phyloP scores from a whole-genome alignment of 2,113 vertebrate species.

The Gila orcuttii region DNA sequence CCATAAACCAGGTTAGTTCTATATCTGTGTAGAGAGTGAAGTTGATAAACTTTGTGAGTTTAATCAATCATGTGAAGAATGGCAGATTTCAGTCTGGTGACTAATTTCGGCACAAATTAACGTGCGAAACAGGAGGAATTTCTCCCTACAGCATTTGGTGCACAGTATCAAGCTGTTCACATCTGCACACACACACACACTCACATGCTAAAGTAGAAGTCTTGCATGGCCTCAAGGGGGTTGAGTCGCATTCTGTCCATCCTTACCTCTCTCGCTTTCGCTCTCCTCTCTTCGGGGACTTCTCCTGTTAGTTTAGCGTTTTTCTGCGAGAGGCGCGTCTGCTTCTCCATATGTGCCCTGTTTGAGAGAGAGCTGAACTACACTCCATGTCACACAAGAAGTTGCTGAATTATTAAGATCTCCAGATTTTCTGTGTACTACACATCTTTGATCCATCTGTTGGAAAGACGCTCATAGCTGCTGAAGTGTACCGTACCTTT shows the following conservation, averaged over 20 bases:
- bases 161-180: constrained; percentile 77
- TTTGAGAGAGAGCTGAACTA: constrained; percentile 77
- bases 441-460: constrained; percentile 81
- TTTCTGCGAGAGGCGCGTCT: constrained; percentile 74
- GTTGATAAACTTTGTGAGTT: constrained; percentile 51
- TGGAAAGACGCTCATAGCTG: constrained; percentile 70
- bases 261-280: constrained; percentile 72
- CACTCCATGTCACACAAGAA: constrained; percentile 80
- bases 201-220: constrained; percentile 70
- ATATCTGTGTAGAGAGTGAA: constrained; percentile 33
- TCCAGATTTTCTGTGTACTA: constrained; percentile 78
- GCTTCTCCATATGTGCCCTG: constrained; percentile 80
- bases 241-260: constrained; percentile 75
- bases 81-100: constrained; percentile 64
- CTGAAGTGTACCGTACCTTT: constrained; percentile 75
- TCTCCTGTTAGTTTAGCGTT: constrained; percentile 79
- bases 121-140: constrained; percentile 72
- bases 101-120: constrained; percentile 74
- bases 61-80: constrained; percentile 60
- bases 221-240: constrained; percentile 71
- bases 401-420: constrained; percentile 84
- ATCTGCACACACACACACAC: constrained; percentile 64
- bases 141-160: constrained; percentile 76
- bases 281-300: constrained; percentile 75
- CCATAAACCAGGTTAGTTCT: neutral